Evolutionary conservation across 2,888 invertebrate genomes (phyloP).

Genomic region (Pheosia gnoma): DNA sequence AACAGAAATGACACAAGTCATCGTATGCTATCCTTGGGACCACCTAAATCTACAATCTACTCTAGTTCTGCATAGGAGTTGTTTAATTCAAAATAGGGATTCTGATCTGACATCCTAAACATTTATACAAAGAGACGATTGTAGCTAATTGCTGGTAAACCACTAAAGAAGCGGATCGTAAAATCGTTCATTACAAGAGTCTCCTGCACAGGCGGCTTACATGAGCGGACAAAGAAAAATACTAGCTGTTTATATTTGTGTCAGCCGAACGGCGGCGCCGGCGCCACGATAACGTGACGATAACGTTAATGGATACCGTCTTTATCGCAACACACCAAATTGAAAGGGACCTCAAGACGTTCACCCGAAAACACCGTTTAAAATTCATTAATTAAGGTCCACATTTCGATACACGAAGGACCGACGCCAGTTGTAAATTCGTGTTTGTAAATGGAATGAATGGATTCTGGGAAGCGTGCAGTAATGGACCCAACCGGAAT

Average conservation of each 20-base stretch:
- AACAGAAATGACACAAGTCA: no score
- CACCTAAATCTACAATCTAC: no score
- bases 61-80: no score
- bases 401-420: constrained; percentile 40
- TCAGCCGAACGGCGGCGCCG: constrained; percentile 71
- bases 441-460: constrained; percentile 66
- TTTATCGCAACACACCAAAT: constrained; percentile 60
- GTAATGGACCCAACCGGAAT: constrained; percentile 72
- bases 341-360: constrained; percentile 7
- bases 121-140: neutral
- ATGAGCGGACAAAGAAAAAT: constrained; percentile 58
- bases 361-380: constrained; percentile 22
- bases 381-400: constrained; percentile 46
- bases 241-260: constrained; percentile 64
- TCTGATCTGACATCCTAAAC: neutral
- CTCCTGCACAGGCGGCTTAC: constrained; percentile 38
- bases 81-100: no score
- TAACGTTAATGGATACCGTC: constrained; percentile 79
- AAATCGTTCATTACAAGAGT: constrained; percentile 19
- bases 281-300: constrained; percentile 76
- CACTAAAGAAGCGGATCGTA: constrained; percentile 23
- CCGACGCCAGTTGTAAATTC: constrained; percentile 32
- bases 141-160: constrained; percentile 12
- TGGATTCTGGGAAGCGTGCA: constrained; percentile 76
- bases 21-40: no score